Evolutionary conservation across 2,113 vertebrate genomes (phyloP).

Genomic region (Sialia sialis): DNA sequence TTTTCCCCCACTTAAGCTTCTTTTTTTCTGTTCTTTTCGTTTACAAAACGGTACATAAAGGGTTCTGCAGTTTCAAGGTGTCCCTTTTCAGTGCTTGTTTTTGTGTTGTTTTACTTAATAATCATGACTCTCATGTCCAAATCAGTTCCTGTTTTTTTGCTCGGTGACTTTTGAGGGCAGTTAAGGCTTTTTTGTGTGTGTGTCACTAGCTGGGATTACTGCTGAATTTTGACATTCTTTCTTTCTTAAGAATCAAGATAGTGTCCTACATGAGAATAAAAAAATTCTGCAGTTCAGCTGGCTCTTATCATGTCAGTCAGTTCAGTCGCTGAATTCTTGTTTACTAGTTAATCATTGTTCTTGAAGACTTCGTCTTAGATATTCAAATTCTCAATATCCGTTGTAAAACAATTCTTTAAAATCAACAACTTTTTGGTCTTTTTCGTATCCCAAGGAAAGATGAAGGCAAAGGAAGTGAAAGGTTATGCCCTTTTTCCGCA

Average conservation of each 20-base stretch:
- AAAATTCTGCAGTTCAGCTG: accelerated
- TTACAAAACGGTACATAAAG: not conserved
- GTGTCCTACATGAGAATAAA: not conserved
- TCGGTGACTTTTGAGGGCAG: not conserved
- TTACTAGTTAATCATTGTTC: not conserved
- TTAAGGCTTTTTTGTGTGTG: not conserved
- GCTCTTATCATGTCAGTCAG: accelerated
- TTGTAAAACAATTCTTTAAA: not conserved
- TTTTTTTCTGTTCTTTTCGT: not conserved
- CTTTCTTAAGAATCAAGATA: not conserved
- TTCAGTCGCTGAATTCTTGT: not conserved
- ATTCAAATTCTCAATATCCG: accelerated
- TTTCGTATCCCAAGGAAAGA: not conserved
- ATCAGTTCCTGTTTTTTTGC: not conserved
- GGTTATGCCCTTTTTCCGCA: not conserved
- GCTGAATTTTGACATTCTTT: not conserved
- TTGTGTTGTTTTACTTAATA: not conserved
- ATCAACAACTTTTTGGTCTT: accelerated
- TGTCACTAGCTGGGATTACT: not conserved
- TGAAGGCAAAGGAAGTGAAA: not conserved
- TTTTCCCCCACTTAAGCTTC: accelerated
- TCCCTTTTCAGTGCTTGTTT: not conserved
- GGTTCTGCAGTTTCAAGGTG: accelerated
- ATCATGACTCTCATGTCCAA: accelerated
- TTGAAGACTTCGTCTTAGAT: not conserved